Percentiles rank a stretch among this genome's conserved stretches.
phyloP scores from a whole-genome alignment of 2,797 vertebrate species.

The Gymnoscopelus microlampas region DNA sequence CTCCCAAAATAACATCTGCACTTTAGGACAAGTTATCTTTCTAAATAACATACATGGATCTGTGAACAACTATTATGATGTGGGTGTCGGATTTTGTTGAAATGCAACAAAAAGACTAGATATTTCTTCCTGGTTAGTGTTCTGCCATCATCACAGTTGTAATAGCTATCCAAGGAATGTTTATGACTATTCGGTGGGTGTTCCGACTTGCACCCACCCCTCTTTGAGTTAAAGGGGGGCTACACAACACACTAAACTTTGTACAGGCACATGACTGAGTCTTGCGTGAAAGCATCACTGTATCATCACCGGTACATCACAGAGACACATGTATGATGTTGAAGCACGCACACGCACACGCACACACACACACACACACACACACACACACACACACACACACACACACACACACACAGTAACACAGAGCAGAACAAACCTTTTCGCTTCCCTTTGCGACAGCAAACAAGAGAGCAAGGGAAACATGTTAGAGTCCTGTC shows the following conservation, averaged over 20 bases:
- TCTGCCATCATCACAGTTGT: neutral
- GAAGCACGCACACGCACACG: constrained; percentile 8
- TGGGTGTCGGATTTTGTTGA: no score
- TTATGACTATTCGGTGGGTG: neutral
- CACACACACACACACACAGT: no score
- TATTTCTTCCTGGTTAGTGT: no score
- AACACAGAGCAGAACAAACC: constrained; percentile 75
- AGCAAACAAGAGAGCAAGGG: constrained; percentile 70
- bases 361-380: no score
- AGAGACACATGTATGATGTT: constrained; percentile 41
- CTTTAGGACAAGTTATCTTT: no score
- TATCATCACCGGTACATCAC: constrained; percentile 37
- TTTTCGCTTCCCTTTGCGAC: constrained; percentile 85
- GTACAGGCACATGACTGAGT: constrained; percentile 6
- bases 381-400: no score
- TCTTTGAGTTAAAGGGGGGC: no score
- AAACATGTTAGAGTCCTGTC: constrained; percentile 41
- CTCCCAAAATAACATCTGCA: no score
- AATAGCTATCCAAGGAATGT: neutral
- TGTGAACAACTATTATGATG: no score
- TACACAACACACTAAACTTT: neutral
- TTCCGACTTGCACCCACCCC: no score
- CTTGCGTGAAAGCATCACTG: constrained; percentile 22
- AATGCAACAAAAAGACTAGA: neutral
- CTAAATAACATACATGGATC: no score